A percentile compares a stretch with the other conserved stretches of the same genome.
Evolutionary conservation across 2,888 invertebrate species (phyloP).

Genomic region (Eristalis pertinax): DNA sequence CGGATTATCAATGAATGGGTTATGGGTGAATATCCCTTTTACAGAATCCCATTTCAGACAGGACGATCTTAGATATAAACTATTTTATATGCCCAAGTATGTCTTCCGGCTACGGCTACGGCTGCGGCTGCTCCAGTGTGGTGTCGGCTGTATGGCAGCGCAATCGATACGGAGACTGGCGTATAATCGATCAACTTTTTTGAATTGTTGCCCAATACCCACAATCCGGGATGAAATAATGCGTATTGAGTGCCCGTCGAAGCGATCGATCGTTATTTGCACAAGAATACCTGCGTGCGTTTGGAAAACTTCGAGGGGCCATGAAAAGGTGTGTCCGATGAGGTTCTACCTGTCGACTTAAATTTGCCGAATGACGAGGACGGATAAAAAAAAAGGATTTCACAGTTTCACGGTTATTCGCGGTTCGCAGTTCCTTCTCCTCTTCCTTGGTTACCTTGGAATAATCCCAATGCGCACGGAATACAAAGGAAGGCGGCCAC

Average conservation of each 20-base stretch:
- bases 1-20: slow-evolving; percentile 17
- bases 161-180: slow-evolving; percentile 27
- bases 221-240: slow-evolving; percentile 38
- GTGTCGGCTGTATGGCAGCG: not conserved
- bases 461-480: slow-evolving; percentile 64
- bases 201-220: slow-evolving; percentile 11
- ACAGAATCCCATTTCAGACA: not conserved
- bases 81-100: slow-evolving; percentile 15
- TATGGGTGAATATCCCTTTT: slow-evolving; percentile 35
- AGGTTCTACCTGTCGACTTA: slow-evolving; percentile 67
- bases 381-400: slow-evolving; percentile 33
- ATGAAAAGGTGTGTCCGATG: slow-evolving; percentile 65
- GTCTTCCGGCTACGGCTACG: slow-evolving; percentile 35
- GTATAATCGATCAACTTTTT: slow-evolving; percentile 52
- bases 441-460: slow-evolving; percentile 28
- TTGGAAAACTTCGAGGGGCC: slow-evolving; percentile 19
- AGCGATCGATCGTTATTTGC: slow-evolving; percentile 60
- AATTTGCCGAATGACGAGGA: slow-evolving; percentile 46
- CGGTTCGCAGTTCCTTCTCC: slow-evolving; percentile 4
- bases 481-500: slow-evolving; percentile 67
- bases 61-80: not conserved
- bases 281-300: slow-evolving; percentile 23
- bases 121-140: not conserved
- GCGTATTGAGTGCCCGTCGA: slow-evolving; percentile 49
- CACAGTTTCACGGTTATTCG: slow-evolving; percentile 60